A percentile compares a stretch with the other conserved stretches of the same genome.
Evolutionary conservation across 2,888 invertebrate genomes (phyloP).

Genomic region (Elysia crispata): DNA sequence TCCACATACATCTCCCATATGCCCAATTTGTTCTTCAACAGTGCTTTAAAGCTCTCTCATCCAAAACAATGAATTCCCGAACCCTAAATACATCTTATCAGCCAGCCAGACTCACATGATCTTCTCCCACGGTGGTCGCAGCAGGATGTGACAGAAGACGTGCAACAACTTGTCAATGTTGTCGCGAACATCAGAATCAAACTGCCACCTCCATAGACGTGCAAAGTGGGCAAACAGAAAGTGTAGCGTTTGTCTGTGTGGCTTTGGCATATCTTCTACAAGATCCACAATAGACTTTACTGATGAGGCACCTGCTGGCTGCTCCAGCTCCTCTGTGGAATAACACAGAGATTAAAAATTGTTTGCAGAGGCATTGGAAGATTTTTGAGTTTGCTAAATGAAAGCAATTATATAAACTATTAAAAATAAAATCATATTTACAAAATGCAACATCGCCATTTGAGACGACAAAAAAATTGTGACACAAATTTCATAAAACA

Average conservation of each 20-base stretch:
- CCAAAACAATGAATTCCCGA: not conserved
- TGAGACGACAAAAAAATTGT: no score
- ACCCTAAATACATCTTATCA: not conserved
- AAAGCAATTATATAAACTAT: not conserved
- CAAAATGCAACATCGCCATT: not conserved
- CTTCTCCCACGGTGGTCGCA: constrained; percentile 87
- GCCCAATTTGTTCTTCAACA: no score
- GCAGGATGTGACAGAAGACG: constrained; percentile 85
- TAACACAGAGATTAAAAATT: not conserved
- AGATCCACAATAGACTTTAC: constrained; percentile 62
- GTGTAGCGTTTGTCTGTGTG: constrained; percentile 82
- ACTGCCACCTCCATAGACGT: constrained; percentile 84
- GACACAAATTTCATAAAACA: not conserved
- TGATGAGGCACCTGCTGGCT: constrained; percentile 22
- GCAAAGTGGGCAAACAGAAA: constrained; percentile 86
- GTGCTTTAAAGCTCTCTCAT: no score
- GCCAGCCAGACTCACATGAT: constrained; percentile 82
- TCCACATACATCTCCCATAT: no score
- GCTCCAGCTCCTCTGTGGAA: constrained; percentile 31
- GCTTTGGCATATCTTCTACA: constrained; percentile 80
- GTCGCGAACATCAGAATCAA: constrained; percentile 82
- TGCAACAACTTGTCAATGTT: constrained; percentile 82
- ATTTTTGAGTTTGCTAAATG: no score
- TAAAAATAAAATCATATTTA: not conserved
- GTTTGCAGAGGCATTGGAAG: not conserved